Evolutionary conservation across 2,113 vertebrate genomes (phyloP).

Genomic region (Lucifuga dentata): DNA sequence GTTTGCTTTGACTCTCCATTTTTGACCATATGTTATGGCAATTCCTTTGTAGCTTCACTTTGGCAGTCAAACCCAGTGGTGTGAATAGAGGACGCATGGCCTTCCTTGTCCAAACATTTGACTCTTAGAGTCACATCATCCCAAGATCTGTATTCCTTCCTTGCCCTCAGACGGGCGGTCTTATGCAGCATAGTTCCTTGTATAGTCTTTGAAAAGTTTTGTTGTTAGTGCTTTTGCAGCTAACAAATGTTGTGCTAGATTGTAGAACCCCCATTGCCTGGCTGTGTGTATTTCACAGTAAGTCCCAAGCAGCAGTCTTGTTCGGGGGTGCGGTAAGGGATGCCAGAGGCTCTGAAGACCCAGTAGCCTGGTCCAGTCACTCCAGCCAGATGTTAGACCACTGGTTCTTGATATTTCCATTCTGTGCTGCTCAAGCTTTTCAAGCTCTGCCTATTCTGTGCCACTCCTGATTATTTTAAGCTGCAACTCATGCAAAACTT

Average conservation of each 20-base stretch:
- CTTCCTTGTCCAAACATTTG: conserved; percentile 61
- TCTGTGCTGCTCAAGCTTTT: conserved; percentile 43
- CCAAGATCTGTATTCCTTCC: conserved; percentile 54
- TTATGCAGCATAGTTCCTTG: conserved; percentile 79
- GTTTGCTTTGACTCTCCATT: conserved; percentile 75
- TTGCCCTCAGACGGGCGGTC: conserved; percentile 56
- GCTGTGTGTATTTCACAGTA: conserved; percentile 78
- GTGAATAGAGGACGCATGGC: conserved; percentile 60
- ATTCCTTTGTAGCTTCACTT: conserved; percentile 77
- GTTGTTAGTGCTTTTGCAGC: conserved; percentile 69
- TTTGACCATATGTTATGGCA: conserved; percentile 75
- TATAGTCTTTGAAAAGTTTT: conserved; percentile 74
- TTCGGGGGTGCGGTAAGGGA: conserved; percentile 64
- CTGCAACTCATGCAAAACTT: conserved; percentile 69
- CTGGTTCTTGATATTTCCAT: conserved; percentile 64
- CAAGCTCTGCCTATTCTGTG: conserved; percentile 52
- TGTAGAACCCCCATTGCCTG: conserved; percentile 63
- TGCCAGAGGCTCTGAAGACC: conserved; percentile 69
- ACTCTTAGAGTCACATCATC: conserved; percentile 53
- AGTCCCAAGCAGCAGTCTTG: conserved; percentile 76
- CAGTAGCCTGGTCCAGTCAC: conserved; percentile 60
- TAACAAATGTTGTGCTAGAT: conserved; percentile 80
- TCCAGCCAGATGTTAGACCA: conserved; percentile 76
- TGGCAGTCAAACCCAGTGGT: conserved; percentile 77
- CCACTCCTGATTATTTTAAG: conserved; percentile 62